These are phyloP conservation scores for Trachemys scripta DNA, from an alignment of 2,113 vertebrate genomes.

Conservation along the genomic window DNA sequence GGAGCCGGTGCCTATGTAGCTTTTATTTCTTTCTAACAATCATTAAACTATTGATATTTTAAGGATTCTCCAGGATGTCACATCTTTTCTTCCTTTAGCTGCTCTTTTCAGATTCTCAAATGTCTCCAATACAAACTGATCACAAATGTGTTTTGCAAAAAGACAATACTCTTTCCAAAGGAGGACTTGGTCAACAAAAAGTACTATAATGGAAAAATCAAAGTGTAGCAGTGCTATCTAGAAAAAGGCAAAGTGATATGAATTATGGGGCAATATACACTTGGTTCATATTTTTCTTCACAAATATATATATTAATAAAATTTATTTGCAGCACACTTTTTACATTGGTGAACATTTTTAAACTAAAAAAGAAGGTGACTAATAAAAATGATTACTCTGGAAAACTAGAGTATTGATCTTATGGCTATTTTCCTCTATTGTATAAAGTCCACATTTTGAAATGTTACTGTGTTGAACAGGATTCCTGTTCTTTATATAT, in stretches of 20 bases:
- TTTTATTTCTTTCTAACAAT: background rate
- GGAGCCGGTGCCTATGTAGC: background rate
- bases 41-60: background rate
- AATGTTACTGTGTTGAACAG: background rate
- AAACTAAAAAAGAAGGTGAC: background rate
- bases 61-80: background rate
- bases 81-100: background rate
- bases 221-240: background rate
- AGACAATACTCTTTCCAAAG: background rate
- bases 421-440: background rate
- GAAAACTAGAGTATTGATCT: background rate
- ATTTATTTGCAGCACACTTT: background rate
- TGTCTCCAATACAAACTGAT: background rate
- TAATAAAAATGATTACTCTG: background rate
- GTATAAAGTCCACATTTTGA: background rate
- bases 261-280: background rate
- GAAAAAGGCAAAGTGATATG: background rate
- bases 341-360: background rate
- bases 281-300: background rate
- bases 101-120: constrained; percentile 3
- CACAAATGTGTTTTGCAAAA: background rate
- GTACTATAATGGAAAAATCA: background rate
- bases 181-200: background rate
- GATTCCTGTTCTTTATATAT: background rate
- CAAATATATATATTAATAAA: background rate